Percentiles rank a stretch among this genome's conserved stretches.
These are phyloP conservation scores for Chymomyza procnemis DNA, from an alignment of 2,888 invertebrate species.

Conservation along the genomic window DNA sequence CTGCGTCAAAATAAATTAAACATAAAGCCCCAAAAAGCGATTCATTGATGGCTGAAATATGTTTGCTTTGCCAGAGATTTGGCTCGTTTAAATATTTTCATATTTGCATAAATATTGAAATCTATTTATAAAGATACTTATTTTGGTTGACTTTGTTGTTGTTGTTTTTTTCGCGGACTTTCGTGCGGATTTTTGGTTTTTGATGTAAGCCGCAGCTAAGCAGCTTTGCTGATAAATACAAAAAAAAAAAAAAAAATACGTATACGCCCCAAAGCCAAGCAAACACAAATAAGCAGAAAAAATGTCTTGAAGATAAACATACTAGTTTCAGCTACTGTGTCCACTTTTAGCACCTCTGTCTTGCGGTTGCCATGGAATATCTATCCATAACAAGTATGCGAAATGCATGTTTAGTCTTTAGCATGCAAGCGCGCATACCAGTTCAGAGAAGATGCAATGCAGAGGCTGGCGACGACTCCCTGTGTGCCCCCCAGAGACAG, in stretches of 20 bases:
- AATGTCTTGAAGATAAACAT: conserved; percentile 10
- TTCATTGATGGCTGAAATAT: conserved; percentile 36
- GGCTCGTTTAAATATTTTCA: conserved; percentile 36
- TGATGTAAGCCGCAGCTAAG: neutral
- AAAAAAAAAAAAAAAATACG: neutral
- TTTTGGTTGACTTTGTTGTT: conserved; percentile 24
- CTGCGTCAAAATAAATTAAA: conserved; percentile 70
- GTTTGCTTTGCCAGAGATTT: conserved; percentile 17
- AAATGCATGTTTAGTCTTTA: neutral
- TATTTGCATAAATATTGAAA: conserved; percentile 62
- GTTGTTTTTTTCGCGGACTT: neutral
- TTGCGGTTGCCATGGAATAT: conserved; percentile 8
- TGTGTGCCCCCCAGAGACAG: too few relatives aligned
- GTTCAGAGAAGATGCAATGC: conserved; percentile 1
- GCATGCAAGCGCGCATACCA: conserved; percentile 4
- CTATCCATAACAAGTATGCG: conserved; percentile 3
- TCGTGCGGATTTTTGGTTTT: neutral
- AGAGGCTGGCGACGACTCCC: conserved; percentile 8
- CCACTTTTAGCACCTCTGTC: conserved; percentile 46
- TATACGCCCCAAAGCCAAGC: conserved; percentile 8
- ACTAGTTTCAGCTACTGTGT: conserved; percentile 20
- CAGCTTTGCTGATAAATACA: too few relatives aligned
- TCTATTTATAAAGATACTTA: conserved; percentile 21
- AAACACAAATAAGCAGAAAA: conserved; percentile 31
- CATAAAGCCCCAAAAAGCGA: conserved; percentile 7